phyloP scores from a whole-genome alignment of 2,797 vertebrate genomes.

The Erithacus rubecula region DNA sequence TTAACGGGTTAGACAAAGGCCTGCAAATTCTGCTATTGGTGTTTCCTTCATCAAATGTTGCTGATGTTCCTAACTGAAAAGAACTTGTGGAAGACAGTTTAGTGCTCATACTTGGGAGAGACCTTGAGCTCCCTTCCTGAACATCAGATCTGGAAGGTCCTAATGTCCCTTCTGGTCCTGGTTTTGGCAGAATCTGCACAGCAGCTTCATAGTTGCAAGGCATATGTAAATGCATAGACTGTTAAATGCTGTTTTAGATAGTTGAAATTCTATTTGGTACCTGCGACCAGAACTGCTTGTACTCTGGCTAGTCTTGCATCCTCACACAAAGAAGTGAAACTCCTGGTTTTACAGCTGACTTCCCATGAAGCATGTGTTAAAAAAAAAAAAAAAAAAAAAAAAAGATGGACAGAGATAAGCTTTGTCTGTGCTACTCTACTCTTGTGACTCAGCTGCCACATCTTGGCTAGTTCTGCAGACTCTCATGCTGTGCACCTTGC shows the following conservation, averaged over 20 bases:
- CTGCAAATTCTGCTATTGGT: neutral
- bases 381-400: neutral
- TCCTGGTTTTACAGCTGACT: conserved; percentile 35
- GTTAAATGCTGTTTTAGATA: neutral
- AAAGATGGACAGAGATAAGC: neutral
- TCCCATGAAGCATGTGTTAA: conserved; percentile 35
- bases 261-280: neutral
- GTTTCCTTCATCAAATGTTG: neutral
- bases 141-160: neutral
- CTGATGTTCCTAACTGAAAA: neutral
- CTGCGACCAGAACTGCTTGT: neutral
- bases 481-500: neutral
- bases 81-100: neutral
- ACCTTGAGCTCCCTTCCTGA: neutral
- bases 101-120: neutral
- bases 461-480: neutral
- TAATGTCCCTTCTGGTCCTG: neutral
- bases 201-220: neutral
- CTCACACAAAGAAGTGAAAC: neutral
- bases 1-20: neutral
- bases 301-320: neutral
- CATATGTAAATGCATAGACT: neutral
- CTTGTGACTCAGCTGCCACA: conserved; percentile 34
- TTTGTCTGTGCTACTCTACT: neutral
- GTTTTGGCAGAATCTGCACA: neutral